Base-by-base conservation (phyloP, 2,797 vertebrate species). In the Sphenopsis melanotis region DNA sequence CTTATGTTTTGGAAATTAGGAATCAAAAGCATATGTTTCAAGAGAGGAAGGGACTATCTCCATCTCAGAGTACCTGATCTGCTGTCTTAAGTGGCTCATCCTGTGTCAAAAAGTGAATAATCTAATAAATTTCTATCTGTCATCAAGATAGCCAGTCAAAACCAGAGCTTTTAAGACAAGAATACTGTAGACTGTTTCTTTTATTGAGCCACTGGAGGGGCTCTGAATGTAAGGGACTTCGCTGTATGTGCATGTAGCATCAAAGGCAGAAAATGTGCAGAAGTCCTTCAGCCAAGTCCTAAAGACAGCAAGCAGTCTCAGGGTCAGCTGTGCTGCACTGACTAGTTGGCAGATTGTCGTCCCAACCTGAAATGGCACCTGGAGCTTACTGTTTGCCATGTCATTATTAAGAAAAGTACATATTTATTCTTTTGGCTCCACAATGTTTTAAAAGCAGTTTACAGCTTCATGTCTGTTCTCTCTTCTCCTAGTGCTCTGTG, bases 201-300 rank as follows among this genome's bases (percentile, higher is more conserved):
- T 39, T 76, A n/a, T 44, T 44, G 60, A 80, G 34, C 55, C 23
- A 11, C 22, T 36, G 61, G 19, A 15, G 13, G 37, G 29, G 30
- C 39, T 52, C 60, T 39, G 52, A 61, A 17, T 30, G 20, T 53
- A 41, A 79, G 22, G 39, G 32, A 21, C 37, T 83, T 80, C 12
- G 37, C 12, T 70, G 4, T 64, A 1, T 34, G 22, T 56, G 17
- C 2, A 0, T 1, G 2, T 47, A 15, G 29, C 12, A 21, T 20
- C 32, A 52, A 72, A 72, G 56, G 56, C 32, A 55, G 42, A 42
- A 42, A 42, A 42, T 19, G 42, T 42, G 42, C 42, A 4, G 36
- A 37, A 60, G 11, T 64, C 41, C 16, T 91, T 77, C 49, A 65
- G 55, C 39, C 27, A 29, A 30, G 17, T 44, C 34, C 46, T 20